phyloP scores from a whole-genome alignment of 2,888 invertebrate species.

The Scaptodrosophila latifasciaeformis region DNA sequence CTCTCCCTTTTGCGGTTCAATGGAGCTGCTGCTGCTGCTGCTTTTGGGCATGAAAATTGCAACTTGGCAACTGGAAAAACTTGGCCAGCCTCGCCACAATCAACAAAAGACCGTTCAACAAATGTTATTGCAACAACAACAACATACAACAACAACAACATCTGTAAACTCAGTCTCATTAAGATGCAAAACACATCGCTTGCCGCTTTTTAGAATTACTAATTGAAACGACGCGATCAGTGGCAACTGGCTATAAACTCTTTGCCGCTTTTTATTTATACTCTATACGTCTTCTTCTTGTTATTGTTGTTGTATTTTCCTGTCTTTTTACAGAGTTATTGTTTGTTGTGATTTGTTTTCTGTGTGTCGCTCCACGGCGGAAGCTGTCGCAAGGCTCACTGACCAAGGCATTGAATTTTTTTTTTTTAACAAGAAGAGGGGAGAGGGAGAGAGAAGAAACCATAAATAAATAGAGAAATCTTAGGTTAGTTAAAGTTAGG shows the following conservation, averaged over 20 bases:
- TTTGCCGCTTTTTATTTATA: too few species aligned
- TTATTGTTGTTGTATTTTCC: not conserved
- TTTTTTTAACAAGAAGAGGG: too few species aligned
- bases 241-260: conserved; percentile 56
- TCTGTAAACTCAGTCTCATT: conserved; percentile 59
- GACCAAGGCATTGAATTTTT: too few species aligned
- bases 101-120: too few species aligned
- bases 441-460: too few species aligned
- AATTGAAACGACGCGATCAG: conserved; percentile 75
- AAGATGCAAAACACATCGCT: conserved; percentile 72
- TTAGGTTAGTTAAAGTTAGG: too few species aligned
- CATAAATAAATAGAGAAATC: too few species aligned
- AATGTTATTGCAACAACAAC: conserved; percentile 43
- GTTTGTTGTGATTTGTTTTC: conserved; percentile 25
- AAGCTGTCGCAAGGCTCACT: too few species aligned
- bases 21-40: conserved; percentile 37
- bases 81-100: conserved; percentile 38
- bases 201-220: conserved; percentile 74
- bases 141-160: conserved; percentile 14
- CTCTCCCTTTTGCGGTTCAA: too few species aligned
- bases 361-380: not conserved
- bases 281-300: not conserved
- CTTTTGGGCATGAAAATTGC: conserved; percentile 57
- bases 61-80: conserved; percentile 52
- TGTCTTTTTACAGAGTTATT: conserved; percentile 5